Evolutionary conservation across 2,888 invertebrate species (phyloP).

Genomic region (Calameuta pallipes): DNA sequence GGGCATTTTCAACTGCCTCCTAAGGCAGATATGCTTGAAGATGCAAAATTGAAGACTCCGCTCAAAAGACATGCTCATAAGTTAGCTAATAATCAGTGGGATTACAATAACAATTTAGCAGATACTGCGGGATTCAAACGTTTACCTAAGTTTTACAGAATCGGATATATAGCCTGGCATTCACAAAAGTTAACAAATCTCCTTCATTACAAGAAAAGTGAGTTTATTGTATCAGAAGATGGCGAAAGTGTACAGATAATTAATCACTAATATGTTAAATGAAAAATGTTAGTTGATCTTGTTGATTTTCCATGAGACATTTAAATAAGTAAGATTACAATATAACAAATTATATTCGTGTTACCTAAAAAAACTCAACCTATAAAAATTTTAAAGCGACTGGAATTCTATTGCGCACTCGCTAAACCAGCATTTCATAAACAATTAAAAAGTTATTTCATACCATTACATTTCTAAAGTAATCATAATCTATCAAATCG

Average conservation of each 20-base stretch:
- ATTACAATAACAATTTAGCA: constrained; percentile 65
- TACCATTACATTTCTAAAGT: neutral
- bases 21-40: constrained; percentile 73
- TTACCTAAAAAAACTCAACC: neutral
- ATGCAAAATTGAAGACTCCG: constrained; percentile 68
- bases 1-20: constrained; percentile 73
- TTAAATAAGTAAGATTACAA: neutral
- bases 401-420: neutral
- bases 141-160: constrained; percentile 57
- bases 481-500: neutral
- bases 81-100: constrained; percentile 64
- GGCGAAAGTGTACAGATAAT: constrained; percentile 33
- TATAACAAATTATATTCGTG: neutral
- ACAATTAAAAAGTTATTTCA: neutral
- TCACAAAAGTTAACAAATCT: constrained; percentile 31
- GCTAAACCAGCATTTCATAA: too few species aligned
- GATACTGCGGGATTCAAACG: constrained; percentile 53
- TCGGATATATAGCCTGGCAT: constrained; percentile 42
- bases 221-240: constrained; percentile 44
- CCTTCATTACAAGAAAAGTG: constrained; percentile 45
- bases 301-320: neutral
- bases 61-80: constrained; percentile 64
- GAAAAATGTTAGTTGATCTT: neutral
- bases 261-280: neutral
- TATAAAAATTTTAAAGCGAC: neutral